Evolutionary conservation across 2,888 invertebrate species (phyloP), one percentile per base, ranked within the genome.

Genomic region (Drosophila fulvimacula): DNA sequence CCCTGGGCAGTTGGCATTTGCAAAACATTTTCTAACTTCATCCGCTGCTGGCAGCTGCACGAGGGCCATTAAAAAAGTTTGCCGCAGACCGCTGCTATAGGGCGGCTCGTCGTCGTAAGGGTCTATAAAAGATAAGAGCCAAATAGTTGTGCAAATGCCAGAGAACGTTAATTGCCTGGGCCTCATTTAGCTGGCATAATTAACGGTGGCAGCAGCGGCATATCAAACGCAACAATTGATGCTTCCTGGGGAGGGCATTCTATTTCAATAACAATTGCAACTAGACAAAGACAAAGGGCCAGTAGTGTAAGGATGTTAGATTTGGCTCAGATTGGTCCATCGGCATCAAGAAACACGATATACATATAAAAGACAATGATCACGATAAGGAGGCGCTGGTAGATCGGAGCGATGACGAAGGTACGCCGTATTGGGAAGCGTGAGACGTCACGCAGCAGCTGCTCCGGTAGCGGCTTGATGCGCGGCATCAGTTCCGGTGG

Each of bases 121-220:
- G 81, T 70, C 82, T 73, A 76, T 81, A 79, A 79, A 79, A 84
- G 87, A 84, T 87, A 81, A 76, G 77, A 68, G 74, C 67, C 70
- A 71, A 88, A 86, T 89, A 88, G 88, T 86, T 88, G 68, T 57
- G 79, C 85, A 74, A 85, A 74, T 82, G 81, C 83, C 81, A 68
- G 59, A 67, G 56, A 69, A 65, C 74, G 75, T 78, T 86, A 86
- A 87, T 85, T 82, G 82, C 67, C 75, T 58, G 48, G 69, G 70
- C 17, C 34, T 56, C 58, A 56, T 66, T 57, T 60, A 62, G 38
- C 36, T 19, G 17, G 34, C 49, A 64, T 56, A 67, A 55, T 77
- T 78, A 68, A 77, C 62, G 44, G 21, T 7, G 34, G 7, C 24
- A 49, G 44, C 57, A 30, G 10, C 9, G 38, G 13, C 24, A 30